Evolutionary conservation across 2,888 invertebrate species (phyloP), one percentile per base, ranked within the genome.

Genomic region (Euplagia quadripunctaria): DNA sequence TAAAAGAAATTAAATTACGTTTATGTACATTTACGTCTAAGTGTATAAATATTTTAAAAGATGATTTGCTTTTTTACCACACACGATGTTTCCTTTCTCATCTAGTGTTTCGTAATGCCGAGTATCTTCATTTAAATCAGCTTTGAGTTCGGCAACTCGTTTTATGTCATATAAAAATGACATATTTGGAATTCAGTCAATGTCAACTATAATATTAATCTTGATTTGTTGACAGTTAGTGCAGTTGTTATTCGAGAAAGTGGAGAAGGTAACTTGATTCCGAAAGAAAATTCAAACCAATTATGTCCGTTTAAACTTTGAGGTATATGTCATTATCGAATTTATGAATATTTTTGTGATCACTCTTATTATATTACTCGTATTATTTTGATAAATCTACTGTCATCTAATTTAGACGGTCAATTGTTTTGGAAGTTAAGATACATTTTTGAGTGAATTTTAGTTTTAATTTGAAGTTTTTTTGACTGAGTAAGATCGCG

Each of bases 61-160:
- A 90, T 91, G 84, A 81, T 81, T 81, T 81, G 77, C 81, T 85
- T 85, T 80, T 81, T 80, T 85, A 86, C 91, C 92, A 90, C 92
- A 91, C 91, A 92, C 90, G 90, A 84, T 82, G 91, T 78, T 78
- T 73, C 77, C 79, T 80, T 82, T 85, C 82, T 75, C 71, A 73
- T 74, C 67, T 82, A 80, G 75, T 81, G 78, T 81, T 82, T 71
- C 58, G 72, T 82, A 81, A 81, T 84, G 79, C 79, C 72, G 71
- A 71, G 69, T 83, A 84, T 84, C 83, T 81, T 76, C 66, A 82
- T 81, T 81, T 78, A 78, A 75, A 81, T 84, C 81, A 74, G 74
- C 70, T 67, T 52, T 76, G 71, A 75, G 75, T 81, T 75, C 76
- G 79, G 78, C 76, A 84, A 82, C 81, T 75, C 76, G 77, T 84